Evolutionary conservation across 2,888 invertebrate genomes (phyloP).

Genomic region (Selenia dentaria): DNA sequence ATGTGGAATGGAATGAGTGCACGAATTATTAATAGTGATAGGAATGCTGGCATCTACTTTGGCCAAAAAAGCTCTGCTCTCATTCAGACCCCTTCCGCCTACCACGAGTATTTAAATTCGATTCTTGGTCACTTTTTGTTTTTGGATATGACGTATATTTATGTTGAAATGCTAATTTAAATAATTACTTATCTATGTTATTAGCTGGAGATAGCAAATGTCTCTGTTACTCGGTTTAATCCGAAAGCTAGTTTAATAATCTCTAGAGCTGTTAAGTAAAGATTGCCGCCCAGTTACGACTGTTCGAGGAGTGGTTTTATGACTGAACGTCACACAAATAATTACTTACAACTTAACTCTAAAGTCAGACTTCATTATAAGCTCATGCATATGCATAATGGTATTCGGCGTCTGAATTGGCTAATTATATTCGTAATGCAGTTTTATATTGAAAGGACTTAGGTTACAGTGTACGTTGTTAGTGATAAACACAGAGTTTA

Average conservation of each 20-base stretch:
- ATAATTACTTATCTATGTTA: background rate
- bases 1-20: too few relatives aligned
- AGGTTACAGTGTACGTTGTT: constrained; percentile 42
- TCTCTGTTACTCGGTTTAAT: constrained; percentile 18
- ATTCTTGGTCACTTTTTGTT: too few relatives aligned
- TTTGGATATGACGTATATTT: too few relatives aligned
- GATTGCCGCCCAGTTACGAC: constrained; percentile 33
- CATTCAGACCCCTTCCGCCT: too few relatives aligned
- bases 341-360: constrained; percentile 48
- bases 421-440: constrained; percentile 55
- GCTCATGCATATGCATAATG: constrained; percentile 58
- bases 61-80: too few relatives aligned
- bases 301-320: constrained; percentile 44
- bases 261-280: constrained; percentile 29
- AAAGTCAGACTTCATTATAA: constrained; percentile 53
- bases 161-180: too few relatives aligned
- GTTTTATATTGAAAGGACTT: constrained; percentile 59
- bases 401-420: constrained; percentile 49
- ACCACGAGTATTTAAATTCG: too few relatives aligned
- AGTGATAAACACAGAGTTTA: constrained; percentile 58
- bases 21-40: too few relatives aligned
- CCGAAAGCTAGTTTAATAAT: constrained; percentile 33
- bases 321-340: constrained; percentile 40
- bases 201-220: constrained; percentile 11
- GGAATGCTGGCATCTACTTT: too few relatives aligned